Percentiles rank a stretch among this genome's conserved stretches.
These are phyloP conservation scores for Allolobophora icterica DNA, from an alignment of 2,888 invertebrate genomes.

Conservation along the genomic window DNA sequence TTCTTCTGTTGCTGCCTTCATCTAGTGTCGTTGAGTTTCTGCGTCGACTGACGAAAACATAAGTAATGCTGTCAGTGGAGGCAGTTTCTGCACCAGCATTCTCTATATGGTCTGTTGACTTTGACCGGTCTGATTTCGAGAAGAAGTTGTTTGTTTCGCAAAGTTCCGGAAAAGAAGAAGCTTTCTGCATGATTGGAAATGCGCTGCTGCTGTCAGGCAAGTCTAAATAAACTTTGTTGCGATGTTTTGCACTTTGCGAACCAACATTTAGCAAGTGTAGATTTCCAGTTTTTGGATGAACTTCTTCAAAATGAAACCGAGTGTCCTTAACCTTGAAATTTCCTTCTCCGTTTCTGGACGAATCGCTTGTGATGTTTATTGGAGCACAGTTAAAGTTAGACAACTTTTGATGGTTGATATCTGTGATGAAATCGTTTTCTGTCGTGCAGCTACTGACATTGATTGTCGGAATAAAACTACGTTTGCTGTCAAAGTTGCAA, in stretches of 20 bases:
- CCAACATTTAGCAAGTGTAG: not conserved
- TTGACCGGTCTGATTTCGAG: not conserved
- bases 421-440: not conserved
- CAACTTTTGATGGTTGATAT: not conserved
- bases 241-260: not conserved
- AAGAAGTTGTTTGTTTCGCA: not conserved
- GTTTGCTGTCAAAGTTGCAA: conserved; percentile 27
- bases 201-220: not conserved
- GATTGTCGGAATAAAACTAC: not conserved
- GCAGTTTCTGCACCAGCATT: not conserved
- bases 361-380: not conserved
- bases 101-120: not conserved
- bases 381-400: conserved; percentile 5
- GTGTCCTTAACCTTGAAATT: not conserved
- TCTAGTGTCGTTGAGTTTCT: not conserved
- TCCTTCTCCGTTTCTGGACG: not conserved
- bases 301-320: not conserved
- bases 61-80: conserved; percentile 21
- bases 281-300: not conserved
- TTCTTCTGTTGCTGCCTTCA: not conserved
- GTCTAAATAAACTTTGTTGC: not conserved
- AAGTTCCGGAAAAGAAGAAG: conserved; percentile 18
- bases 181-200: not conserved
- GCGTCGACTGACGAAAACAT: not conserved
- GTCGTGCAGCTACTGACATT: not conserved